Conservation (phyloP, 2,113 vertebrate species). For the Corynorhinus townsendii region DNA sequence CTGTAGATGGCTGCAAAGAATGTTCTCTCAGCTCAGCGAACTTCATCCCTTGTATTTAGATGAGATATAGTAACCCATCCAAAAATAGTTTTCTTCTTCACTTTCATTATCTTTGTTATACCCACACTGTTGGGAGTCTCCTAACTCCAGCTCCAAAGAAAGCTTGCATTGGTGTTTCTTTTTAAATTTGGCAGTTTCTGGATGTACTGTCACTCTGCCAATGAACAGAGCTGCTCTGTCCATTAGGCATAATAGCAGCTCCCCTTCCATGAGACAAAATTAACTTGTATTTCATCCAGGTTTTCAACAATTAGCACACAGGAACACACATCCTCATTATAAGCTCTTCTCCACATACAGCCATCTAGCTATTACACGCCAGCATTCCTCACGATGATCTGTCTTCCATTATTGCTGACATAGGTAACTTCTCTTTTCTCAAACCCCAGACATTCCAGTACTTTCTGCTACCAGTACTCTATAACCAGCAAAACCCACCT, state of each 20-base stretch:
- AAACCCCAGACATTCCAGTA: neutral
- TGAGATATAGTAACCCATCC: neutral
- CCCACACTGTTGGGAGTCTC: neutral
- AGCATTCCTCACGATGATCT: neutral
- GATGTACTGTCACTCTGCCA: neutral
- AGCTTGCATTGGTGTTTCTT: neutral
- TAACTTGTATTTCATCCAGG: neutral
- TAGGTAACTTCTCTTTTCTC: neutral
- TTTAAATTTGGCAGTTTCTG: neutral
- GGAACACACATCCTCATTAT: neutral
- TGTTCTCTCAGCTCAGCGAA: neutral
- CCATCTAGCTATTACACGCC: neutral
- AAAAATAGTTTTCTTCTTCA: neutral
- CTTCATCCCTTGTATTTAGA: neutral
- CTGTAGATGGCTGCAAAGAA: neutral
- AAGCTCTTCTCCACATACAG: neutral
- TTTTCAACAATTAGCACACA: neutral
- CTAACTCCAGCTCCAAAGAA: neutral
- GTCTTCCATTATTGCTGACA: neutral
- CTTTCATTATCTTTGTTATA: neutral
- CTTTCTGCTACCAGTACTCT: neutral
- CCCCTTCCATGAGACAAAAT: neutral
- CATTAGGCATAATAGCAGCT: neutral
- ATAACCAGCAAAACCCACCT: neutral
- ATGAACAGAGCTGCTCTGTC: neutral